Conservation (phyloP, 2,113 vertebrate species). For the Lophochroa leadbeateri region DNA sequence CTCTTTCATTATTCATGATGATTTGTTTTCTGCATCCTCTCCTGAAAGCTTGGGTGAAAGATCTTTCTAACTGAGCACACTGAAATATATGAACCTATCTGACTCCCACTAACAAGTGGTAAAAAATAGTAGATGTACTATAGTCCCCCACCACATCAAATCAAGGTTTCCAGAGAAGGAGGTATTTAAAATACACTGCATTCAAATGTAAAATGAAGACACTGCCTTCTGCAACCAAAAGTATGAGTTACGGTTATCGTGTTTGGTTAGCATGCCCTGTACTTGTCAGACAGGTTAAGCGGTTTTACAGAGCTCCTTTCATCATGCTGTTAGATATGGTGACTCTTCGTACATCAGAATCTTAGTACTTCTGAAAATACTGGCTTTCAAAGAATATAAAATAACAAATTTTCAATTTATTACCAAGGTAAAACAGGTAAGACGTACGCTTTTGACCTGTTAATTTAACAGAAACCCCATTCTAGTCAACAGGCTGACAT, state of each 20-base stretch:
- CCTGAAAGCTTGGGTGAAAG: not conserved
- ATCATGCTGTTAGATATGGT: not conserved
- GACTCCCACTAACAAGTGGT: not conserved
- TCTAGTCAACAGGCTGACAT: not conserved
- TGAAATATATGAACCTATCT: not conserved
- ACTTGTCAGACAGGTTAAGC: not conserved
- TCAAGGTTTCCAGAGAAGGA: not conserved
- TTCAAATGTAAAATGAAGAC: not conserved
- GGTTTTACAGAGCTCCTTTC: not conserved
- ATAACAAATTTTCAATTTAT: not conserved
- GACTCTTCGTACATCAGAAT: not conserved
- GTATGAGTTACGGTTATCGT: fast-evolving
- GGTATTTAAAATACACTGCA: not conserved
- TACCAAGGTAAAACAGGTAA: not conserved
- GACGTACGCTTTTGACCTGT: not conserved
- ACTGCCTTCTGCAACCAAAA: not conserved
- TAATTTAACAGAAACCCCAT: not conserved
- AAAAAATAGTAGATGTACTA: not conserved
- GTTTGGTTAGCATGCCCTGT: not conserved
- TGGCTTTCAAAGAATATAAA: not conserved
- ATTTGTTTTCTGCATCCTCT: not conserved
- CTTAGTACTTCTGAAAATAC: not conserved
- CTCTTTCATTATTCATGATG: conserved; percentile 22
- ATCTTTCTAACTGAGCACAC: not conserved
- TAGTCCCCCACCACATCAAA: not conserved